These are phyloP conservation scores for Drosophila diplacantha DNA, from an alignment of 2,888 invertebrate genomes.

Conservation along the genomic window DNA sequence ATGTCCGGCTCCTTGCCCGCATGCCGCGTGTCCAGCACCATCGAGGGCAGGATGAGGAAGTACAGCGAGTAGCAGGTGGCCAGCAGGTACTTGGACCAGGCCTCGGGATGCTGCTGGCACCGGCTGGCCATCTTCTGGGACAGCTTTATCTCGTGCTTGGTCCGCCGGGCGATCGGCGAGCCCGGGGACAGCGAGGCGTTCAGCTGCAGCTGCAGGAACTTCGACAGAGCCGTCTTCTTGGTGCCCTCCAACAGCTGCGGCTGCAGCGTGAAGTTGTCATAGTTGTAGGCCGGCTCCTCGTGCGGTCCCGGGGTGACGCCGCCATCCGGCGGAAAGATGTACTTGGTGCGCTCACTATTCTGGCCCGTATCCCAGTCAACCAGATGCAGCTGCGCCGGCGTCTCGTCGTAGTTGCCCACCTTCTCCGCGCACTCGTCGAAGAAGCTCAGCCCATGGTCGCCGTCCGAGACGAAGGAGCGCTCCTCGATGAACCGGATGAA, in stretches of 20 bases:
- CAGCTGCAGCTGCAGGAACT: slow-evolving; percentile 75
- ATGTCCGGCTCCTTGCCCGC: slow-evolving; percentile 86
- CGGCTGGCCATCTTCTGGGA: slow-evolving; percentile 86
- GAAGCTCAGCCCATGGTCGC: slow-evolving; percentile 95
- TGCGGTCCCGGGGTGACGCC: slow-evolving; percentile 62
- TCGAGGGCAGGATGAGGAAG: slow-evolving; percentile 96
- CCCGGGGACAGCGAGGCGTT: slow-evolving; percentile 82
- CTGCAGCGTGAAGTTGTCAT: slow-evolving; percentile 82
- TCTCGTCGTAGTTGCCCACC: slow-evolving; percentile 80
- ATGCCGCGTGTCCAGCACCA: slow-evolving; percentile 83
- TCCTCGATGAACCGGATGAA: slow-evolving; percentile 99
- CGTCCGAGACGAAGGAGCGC: slow-evolving; percentile 98
- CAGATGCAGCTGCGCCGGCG: slow-evolving; percentile 81
- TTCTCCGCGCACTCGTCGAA: slow-evolving; percentile 98
- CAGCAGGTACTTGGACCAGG: slow-evolving; percentile 94
- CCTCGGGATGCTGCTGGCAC: slow-evolving; percentile 84
- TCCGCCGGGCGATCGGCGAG: slow-evolving; percentile 94
- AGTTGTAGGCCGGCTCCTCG: slow-evolving; percentile 77
- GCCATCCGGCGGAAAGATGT: slow-evolving; percentile 94
- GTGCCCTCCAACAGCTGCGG: slow-evolving; percentile 79
- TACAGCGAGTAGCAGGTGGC: slow-evolving; percentile 95
- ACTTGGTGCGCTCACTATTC: slow-evolving; percentile 93
- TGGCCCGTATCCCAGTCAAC: slow-evolving; percentile 89
- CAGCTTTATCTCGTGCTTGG: slow-evolving; percentile 95
- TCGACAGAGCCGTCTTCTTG: slow-evolving; percentile 69